Base-by-base conservation (phyloP, 2,797 vertebrate species). In the Selene dorsalis region DNA sequence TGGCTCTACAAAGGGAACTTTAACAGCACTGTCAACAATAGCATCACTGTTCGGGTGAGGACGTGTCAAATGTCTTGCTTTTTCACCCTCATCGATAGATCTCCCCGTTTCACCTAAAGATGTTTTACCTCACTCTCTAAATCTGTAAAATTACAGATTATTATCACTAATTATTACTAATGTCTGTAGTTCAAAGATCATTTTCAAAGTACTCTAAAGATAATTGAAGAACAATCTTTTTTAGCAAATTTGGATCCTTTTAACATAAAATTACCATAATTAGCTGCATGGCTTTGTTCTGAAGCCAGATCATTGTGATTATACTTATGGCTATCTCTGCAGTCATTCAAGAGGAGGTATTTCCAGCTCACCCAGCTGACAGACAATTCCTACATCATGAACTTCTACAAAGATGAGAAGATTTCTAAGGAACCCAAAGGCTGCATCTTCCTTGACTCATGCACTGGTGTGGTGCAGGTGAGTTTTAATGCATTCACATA, bases 1-100 rank as follows among this genome's bases (percentile, higher is more conserved):
- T 99, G 98, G 98, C 96, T 99, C 28, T 98, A 98, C 94, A 99
- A 99, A 93, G 98, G 98, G 69, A 99, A 99, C 94, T 99, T 99
- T 77, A 99, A 99, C 92, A 99, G 97, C 94, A 98, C 96, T 3
- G 96, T 98, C 87, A 98, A 99, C 94, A 99, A 99, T 52, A 99
- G 97, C 65, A 96, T 99, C 87, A 99, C 97, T 83, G 97, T 99
- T 39, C 95, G 97, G 95, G 98, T 99, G 92, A 97, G 97, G 86
- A 89, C 71, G 71, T 59, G 26, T 47, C 56, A 14, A 24, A 50
- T 30, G 22, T 39, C 6, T 24, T 32, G 2, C 28, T 4, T 24
- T 43, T 16, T 50, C n/a, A 53, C 12, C 24, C 18, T 22, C 3
- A 22, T 45, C n/a, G 14, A 56, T 22, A 35, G 20, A 61, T 45